phyloP scores from a whole-genome alignment of 1,140 invertebrate species.

The Zaprionus vittiger region DNA sequence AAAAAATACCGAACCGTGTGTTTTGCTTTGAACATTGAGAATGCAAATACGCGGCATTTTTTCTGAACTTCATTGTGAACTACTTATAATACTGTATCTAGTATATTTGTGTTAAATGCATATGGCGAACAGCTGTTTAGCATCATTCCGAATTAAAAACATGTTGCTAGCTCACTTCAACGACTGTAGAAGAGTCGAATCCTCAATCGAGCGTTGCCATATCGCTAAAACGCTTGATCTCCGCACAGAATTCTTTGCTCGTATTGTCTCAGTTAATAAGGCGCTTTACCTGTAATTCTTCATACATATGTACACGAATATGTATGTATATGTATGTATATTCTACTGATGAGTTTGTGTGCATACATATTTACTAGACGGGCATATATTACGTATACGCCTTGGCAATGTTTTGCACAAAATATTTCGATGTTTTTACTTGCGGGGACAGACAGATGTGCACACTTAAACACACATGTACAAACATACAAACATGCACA shows the following conservation, averaged over 20 bases:
- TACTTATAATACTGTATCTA: background rate
- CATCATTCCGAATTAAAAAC: constrained; percentile 23
- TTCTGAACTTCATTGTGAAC: background rate
- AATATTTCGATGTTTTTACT: constrained; percentile 33
- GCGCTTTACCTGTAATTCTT: constrained; percentile 15
- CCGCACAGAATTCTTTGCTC: background rate
- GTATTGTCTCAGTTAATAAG: constrained; percentile 18
- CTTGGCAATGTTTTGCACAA: constrained; percentile 43
- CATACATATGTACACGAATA: background rate
- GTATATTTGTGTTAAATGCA: constrained; percentile 7
- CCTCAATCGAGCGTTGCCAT: constrained; percentile 20
- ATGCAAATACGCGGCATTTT: background rate
- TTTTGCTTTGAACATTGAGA: background rate
- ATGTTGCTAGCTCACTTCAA: constrained; percentile 35
- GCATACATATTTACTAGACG: constrained; percentile 17
- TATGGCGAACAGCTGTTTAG: constrained; percentile 43
- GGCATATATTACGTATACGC: constrained; percentile 60
- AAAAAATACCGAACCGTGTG: background rate
- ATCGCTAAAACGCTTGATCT: constrained; percentile 26
- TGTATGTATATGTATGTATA: background rate
- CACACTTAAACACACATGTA: constrained; percentile 6
- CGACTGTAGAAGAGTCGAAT: background rate
- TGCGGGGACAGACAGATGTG: constrained; percentile 7
- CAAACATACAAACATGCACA: constrained; percentile 9
- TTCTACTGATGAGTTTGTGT: background rate